These are phyloP conservation scores for Alosa sapidissima DNA, from an alignment of 2,797 vertebrate genomes.

Conservation along the genomic window DNA sequence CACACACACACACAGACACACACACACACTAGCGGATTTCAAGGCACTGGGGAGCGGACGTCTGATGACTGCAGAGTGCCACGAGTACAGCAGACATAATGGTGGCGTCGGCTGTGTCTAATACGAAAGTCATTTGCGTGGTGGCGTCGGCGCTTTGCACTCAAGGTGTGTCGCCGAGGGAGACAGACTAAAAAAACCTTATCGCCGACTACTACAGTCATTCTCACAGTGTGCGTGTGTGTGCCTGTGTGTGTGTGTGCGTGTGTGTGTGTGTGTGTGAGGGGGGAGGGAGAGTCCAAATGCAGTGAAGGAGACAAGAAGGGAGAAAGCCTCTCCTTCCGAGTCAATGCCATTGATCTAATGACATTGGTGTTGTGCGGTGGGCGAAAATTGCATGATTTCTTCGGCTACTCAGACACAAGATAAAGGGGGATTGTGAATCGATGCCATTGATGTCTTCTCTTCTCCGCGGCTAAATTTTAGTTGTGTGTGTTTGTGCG, in stretches of 20 bases:
- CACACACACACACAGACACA: constrained; percentile 35
- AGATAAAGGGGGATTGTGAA: constrained; percentile 75
- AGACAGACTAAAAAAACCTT: neutral
- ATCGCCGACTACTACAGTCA: constrained; percentile 5
- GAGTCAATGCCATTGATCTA: constrained; percentile 75
- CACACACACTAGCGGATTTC: constrained; percentile 48
- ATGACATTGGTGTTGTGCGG: constrained; percentile 70
- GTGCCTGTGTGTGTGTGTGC: constrained; percentile 42
- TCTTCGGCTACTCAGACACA: constrained; percentile 67
- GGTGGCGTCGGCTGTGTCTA: constrained; percentile 48
- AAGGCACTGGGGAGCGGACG: constrained; percentile 46
- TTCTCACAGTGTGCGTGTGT: constrained; percentile 1
- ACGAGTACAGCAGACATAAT: constrained; percentile 40
- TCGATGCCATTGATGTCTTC: constrained; percentile 72
- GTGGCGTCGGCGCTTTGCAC: constrained; percentile 51
- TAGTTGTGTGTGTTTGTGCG: constrained; percentile 42
- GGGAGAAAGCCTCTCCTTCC: constrained; percentile 52
- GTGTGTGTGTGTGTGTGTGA: constrained; percentile 1
- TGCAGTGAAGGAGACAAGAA: constrained; percentile 30
- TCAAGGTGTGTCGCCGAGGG: constrained; percentile 28
- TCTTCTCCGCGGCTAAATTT: constrained; percentile 35
- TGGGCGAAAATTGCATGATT: constrained; percentile 69
- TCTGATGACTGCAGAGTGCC: constrained; percentile 44
- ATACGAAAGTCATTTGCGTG: constrained; percentile 64
- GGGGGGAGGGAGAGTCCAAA: constrained; percentile 55